Percentiles rank a stretch among this genome's conserved stretches.
Conservation (phyloP, 1,140 invertebrate genomes). For the Zaprionus gabonicus region DNA sequence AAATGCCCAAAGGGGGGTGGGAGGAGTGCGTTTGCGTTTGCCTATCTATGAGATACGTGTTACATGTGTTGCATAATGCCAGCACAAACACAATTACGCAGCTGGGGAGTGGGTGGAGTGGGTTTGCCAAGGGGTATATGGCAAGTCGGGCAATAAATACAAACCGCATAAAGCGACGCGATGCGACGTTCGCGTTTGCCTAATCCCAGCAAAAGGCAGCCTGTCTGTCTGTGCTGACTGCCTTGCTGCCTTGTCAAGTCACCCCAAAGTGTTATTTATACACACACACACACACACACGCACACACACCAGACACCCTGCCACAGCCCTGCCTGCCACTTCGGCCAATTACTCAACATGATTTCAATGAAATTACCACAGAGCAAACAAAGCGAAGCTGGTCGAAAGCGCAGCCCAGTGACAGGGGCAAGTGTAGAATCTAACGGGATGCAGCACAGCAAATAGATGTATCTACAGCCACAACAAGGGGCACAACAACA, state of each 20-base stretch:
- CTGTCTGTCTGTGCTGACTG: background rate
- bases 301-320: background rate
- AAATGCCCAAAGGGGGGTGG: constrained; percentile 28
- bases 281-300: constrained; percentile 51
- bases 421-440: background rate
- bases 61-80: constrained; percentile 77
- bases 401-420: constrained; percentile 6
- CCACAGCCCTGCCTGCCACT: constrained; percentile 2
- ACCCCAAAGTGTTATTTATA: constrained; percentile 73
- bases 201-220: constrained; percentile 52
- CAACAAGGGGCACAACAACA: background rate
- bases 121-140: background rate
- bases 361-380: constrained; percentile 83
- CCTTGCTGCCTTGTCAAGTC: constrained; percentile 30
- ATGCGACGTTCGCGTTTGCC: constrained; percentile 37
- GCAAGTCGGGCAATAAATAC: constrained; percentile 78
- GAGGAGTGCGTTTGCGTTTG: constrained; percentile 24
- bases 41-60: constrained; percentile 77
- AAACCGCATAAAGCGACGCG: constrained; percentile 82
- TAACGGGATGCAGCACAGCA: constrained; percentile 4
- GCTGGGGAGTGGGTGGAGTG: constrained; percentile 20
- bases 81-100: constrained; percentile 64
- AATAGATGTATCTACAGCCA: constrained; percentile 33
- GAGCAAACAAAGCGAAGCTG: constrained; percentile 52
- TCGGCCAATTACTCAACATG: constrained; percentile 84